phyloP scores from a whole-genome alignment of 2,113 vertebrate genomes.

The Cyprinodon brontotheroides region DNA sequence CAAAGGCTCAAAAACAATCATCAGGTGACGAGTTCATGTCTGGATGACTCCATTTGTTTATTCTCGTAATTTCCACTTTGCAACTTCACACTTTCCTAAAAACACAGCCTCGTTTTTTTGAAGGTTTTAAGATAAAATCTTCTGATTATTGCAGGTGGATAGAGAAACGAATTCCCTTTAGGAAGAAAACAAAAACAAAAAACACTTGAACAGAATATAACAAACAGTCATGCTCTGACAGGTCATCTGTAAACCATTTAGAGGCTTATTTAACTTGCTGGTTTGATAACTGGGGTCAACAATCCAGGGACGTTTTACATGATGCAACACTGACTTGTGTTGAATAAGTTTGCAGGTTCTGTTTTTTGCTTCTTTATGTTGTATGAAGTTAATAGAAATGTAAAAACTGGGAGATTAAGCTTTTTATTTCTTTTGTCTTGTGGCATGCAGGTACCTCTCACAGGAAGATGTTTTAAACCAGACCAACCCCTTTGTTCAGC shows the following conservation, averaged over 20 bases:
- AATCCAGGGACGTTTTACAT: constrained; percentile 5
- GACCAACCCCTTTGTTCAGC: constrained; percentile 90
- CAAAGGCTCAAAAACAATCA: constrained; percentile 5
- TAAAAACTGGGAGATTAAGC: background rate
- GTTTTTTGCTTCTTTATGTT: background rate
- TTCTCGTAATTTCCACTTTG: background rate
- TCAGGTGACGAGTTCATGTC: constrained; percentile 17
- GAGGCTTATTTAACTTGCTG: constrained; percentile 20
- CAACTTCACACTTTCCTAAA: background rate
- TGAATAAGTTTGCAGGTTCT: background rate
- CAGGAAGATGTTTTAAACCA: constrained; percentile 86
- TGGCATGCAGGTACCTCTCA: constrained; percentile 86
- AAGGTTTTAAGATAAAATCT: background rate
- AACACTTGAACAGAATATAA: background rate
- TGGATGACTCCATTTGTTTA: constrained; percentile 9
- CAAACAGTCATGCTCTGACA: background rate
- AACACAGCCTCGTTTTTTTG: background rate
- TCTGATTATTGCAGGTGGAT: background rate
- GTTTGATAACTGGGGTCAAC: constrained; percentile 34
- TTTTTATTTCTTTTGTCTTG: constrained; percentile 3
- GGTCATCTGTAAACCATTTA: constrained; percentile 7
- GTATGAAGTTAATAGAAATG: background rate
- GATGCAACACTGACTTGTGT: constrained; percentile 16
- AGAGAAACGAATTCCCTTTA: background rate
- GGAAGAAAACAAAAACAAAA: background rate